A percentile compares a stretch with the other conserved stretches of the same genome.
These are phyloP conservation scores for Adelognathus sp. DNA, from an alignment of 2,888 invertebrate genomes.

Conservation along the genomic window DNA sequence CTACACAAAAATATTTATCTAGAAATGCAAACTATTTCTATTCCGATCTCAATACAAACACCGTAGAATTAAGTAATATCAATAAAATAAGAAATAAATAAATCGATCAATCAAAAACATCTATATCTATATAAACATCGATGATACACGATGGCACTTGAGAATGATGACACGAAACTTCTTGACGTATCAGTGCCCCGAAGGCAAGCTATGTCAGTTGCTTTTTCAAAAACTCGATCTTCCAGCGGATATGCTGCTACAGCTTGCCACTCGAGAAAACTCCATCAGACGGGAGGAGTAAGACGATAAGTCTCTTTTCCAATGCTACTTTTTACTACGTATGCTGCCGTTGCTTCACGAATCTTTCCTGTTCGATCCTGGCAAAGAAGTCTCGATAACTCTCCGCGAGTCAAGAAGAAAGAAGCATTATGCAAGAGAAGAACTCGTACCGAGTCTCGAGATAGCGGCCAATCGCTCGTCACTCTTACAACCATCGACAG, in stretches of 20 bases:
- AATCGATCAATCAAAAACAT: too few species aligned
- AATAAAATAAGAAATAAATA: too few species aligned
- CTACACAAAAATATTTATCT: too few species aligned
- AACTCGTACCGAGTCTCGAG: neutral
- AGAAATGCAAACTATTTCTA: too few species aligned
- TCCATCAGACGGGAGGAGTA: slow-evolving; percentile 16
- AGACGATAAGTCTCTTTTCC: slow-evolving; percentile 42
- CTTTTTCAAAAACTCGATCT: slow-evolving; percentile 31
- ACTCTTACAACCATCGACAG: neutral
- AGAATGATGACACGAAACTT: too few species aligned
- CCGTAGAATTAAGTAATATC: too few species aligned
- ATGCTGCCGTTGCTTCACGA: slow-evolving; percentile 12
- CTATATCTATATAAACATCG: too few species aligned
- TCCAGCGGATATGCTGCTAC: slow-evolving; percentile 6
- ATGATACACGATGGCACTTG: too few species aligned
- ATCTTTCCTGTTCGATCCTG: neutral
- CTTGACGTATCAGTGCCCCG: too few species aligned
- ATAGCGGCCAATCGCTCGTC: neutral
- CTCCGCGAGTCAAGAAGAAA: slow-evolving; percentile 8
- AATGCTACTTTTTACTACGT: slow-evolving; percentile 24
- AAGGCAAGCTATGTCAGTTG: slow-evolving; percentile 4
- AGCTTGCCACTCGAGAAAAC: slow-evolving; percentile 13
- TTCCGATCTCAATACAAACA: too few species aligned
- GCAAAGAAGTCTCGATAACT: slow-evolving; percentile 36
- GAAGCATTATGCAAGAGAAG: neutral